Conservation (phyloP, 2,888 invertebrate species). For the Aleiodes testaceus region DNA sequence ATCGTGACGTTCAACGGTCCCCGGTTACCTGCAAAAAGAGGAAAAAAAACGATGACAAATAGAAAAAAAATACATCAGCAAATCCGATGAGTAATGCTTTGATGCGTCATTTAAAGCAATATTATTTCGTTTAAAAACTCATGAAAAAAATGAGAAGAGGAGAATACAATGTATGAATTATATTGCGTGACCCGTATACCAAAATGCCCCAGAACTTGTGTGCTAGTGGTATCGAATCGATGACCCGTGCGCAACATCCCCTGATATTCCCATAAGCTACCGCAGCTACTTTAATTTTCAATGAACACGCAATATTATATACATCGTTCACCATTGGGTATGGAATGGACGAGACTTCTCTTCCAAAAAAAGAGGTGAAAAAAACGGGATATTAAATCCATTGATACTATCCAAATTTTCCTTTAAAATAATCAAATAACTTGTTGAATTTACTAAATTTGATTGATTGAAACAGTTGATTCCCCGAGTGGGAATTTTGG, state of each 20-base stretch:
- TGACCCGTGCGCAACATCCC: slow-evolving; percentile 14
- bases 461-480: too few species aligned
- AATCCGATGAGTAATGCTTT: neutral
- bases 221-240: slow-evolving; percentile 20
- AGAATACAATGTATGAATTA: neutral
- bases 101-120: neutral
- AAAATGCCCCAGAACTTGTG: neutral
- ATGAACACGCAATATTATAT: slow-evolving; percentile 21
- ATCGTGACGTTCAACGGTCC: slow-evolving; percentile 69
- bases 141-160: neutral
- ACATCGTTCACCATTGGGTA: neutral
- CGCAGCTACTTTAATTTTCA: slow-evolving; percentile 1
- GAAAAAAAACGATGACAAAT: neutral
- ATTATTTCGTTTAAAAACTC: neutral
- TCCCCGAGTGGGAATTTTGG: too few species aligned
- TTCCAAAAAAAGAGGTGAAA: too few species aligned
- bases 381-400: neutral
- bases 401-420: too few species aligned
- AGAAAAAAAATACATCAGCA: slow-evolving; percentile 1
- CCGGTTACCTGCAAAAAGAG: slow-evolving; percentile 66
- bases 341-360: neutral
- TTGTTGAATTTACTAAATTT: too few species aligned
- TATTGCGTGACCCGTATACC: slow-evolving; percentile 38
- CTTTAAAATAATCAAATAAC: too few species aligned
- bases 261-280: neutral